Evolutionary conservation across 2,797 vertebrate genomes (phyloP), one percentile per base, ranked within the genome.

Genomic region (Hypotaenidia philippensis): DNA sequence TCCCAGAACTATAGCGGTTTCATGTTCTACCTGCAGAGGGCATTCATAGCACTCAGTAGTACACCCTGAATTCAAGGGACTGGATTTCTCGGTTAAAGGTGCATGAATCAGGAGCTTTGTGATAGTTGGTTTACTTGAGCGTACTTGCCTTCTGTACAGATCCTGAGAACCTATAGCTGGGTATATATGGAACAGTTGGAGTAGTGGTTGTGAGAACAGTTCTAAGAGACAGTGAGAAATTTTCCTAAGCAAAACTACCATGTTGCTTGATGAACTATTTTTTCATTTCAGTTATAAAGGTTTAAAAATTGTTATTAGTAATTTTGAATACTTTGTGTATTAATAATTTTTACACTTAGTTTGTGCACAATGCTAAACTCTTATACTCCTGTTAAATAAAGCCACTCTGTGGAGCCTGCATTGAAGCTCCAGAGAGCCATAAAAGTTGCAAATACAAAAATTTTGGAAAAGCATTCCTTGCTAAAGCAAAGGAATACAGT

Each of bases 21-120:
- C 41, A 34, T 56, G 29, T 90, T 91, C 59, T 70, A 16, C 91
- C 96, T 94, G 79, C 55, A 96, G 95, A 94, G 94, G 96, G 95
- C 94, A 79, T 90, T 88, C 74, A 36, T 50, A 91, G 65, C 60
- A 59, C 74, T 85, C 65, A 50, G 36, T 65, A 50, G 32, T 61
- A 87, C 13, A 11, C 55, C 56, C 57, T 23, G 47, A 92, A 87
- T 59, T 64, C 36, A 38, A 69, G 38, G 57, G 31, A n/a, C 83
- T 86, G 18, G 45, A 20, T 82, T 83, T 65, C 40, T 91, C 49
- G 50, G 50, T 71, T 81, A 83, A 15, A 34, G 21, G 15, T 81
- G 63, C 40, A 29, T 64, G n/a, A 86, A 90, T 83, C 45, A 44
- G 50, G 55, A 84, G 38, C 29, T 78, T 83, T 71, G 13, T 55